Base-by-base conservation (phyloP, 2,797 vertebrate genomes). In the Rhinophrynus dorsalis region DNA sequence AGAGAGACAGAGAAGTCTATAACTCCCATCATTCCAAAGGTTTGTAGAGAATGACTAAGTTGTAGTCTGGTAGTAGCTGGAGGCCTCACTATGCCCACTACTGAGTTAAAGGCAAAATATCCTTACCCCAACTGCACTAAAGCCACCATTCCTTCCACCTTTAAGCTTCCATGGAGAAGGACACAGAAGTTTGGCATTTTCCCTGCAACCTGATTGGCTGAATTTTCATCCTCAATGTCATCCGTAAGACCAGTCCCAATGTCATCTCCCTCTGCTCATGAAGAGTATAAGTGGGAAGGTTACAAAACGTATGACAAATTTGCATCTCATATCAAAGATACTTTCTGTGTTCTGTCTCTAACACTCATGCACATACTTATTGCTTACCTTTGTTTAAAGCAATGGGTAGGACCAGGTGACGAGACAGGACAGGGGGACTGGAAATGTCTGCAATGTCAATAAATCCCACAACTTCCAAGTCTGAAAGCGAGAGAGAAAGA, bases 141-240 rank as follows among this genome's bases (percentile, higher is more conserved):
- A 0, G 97, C 97, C 80, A 99, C 94, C 97, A 99, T 99, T 75
- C 97, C 96, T 83, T 99, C 97, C 67, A 99, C 97, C 81, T 99
- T 99, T 37, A 99, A 85, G 80, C 97, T 99, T 70, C 97, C 97
- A 27, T 99, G 97, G 35, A 99, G 81, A 12, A 99, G 88, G 10
- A 99, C 97, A 81, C 97, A 99, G 75, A 99, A 99, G 75, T 98
- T 98, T 37, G 97, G 97, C 81, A 92, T 96, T 85, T 99, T 99
- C 32, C 97, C 97, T 52, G 96, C 95, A 82, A 97, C 94, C 65
- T 98, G 96, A 90, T 93, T 98, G 74, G 94, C 91, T 67, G 96
- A 97, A 55, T 90, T 92, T 80, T 99, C 97, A 82, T 99, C 97
- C 76, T 99, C 97, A 0, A 89, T 90, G 56, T 99, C 97, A 52